Evolutionary conservation across 2,797 vertebrate species (phyloP), one percentile per base, ranked within the genome.

Genomic region (Halcyon leucocephala): DNA sequence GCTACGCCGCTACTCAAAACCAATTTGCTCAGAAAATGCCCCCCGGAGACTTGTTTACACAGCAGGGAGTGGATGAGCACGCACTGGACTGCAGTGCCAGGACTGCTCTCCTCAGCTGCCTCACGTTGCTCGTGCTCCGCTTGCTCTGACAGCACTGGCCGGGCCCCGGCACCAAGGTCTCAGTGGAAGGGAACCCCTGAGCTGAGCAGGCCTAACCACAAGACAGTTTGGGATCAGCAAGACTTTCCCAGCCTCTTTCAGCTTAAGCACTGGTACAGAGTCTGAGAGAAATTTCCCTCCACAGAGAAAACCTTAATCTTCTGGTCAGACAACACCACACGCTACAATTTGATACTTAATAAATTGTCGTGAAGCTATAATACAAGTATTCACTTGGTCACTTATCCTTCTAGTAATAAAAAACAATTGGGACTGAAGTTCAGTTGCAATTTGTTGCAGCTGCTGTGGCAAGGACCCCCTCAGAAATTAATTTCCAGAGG

Each of bases 371-470:
- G 18, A 72, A 88, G 51, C 57, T 93, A 73, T 67, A 92, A 81
- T 71, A 71, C 65, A 79, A 93, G 48, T 76, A 92, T 90, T 94
- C 76, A 31, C 46, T 95, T 55, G 89, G 96, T 96, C 96, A 95
- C 79, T 97, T 91, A 77, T 78, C 31, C 57, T 96, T 94, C 97
- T 94, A 97, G 76, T 88, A 94, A 79, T 85, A 91, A 93, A 89
- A 97, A 95, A 12, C 80, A 94, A 91, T 12, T 95, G 80, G 84
- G 62, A 94, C 54, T 81, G 69, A 92, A 96, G 66, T 90, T 93
- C 82, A 94, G 35, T 92, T 94, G 90, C 91, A 96, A 95, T 96
- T 90, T 90, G 64, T 96, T 95, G 73, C 95, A 98, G 96, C 91
- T 97, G 96, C 94, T 97, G 85, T 94, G 95, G 90, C 82, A 57